phyloP scores from a whole-genome alignment of 2,113 vertebrate species.

The Ginglymostoma cirratum region DNA sequence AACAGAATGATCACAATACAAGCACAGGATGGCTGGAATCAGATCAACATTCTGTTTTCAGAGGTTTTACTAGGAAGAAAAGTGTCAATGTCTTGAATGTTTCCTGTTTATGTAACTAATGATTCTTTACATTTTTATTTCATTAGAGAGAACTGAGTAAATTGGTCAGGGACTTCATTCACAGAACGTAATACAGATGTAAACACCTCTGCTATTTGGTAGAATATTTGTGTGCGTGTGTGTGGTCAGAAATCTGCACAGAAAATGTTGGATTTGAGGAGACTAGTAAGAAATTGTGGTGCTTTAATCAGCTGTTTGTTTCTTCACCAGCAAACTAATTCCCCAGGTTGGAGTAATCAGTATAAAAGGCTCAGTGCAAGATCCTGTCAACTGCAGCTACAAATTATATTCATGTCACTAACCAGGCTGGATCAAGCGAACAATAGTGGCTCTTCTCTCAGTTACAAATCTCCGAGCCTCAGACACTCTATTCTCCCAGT shows the following conservation, averaged over 20 bases:
- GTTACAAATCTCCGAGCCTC: conserved; percentile 8
- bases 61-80: not conserved
- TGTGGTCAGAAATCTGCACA: conserved; percentile 4
- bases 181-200: not conserved
- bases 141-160: not conserved
- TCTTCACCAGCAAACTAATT: not conserved
- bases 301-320: not conserved
- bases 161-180: not conserved
- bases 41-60: not conserved
- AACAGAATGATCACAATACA: not conserved
- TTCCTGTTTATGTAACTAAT: not conserved
- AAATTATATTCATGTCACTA: conserved; percentile 25
- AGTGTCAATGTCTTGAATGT: not conserved
- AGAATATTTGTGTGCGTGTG: not conserved
- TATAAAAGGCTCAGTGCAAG: not conserved
- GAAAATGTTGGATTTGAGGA: not conserved
- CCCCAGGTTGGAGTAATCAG: conserved; percentile 16
- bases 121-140: not conserved
- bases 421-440: conserved; percentile 16
- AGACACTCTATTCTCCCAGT: not conserved
- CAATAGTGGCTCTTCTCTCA: not conserved
- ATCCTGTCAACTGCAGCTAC: not conserved
- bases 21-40: not conserved
- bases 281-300: not conserved
- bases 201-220: not conserved